Conservation (phyloP, 2,797 vertebrate species). For the Lindbergichthys nudifrons region DNA sequence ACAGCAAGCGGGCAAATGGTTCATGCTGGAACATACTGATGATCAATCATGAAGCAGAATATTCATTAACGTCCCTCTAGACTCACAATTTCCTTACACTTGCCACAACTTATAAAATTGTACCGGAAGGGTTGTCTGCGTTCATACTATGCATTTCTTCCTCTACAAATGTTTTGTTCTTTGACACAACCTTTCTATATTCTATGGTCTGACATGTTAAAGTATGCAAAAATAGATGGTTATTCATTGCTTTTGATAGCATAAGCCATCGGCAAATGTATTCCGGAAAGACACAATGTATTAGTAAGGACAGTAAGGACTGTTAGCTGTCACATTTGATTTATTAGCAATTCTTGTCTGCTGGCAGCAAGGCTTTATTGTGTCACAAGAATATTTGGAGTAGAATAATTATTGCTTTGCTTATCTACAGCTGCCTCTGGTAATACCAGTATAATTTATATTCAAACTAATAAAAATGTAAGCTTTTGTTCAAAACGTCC, state of each 20-base stretch:
- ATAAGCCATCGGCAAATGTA: conserved; percentile 16
- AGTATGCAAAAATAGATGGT: conserved; percentile 7
- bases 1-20: conserved; percentile 57
- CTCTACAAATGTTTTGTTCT: conserved; percentile 11
- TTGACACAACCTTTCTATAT: background rate
- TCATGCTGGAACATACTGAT: conserved; percentile 60
- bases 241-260: conserved; percentile 16
- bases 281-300: conserved; percentile 36
- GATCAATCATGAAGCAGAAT: conserved; percentile 66
- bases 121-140: background rate
- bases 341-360: conserved; percentile 61
- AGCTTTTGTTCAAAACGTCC: conserved; percentile 42
- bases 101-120: conserved; percentile 15
- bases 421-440: conserved; percentile 64
- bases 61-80: conserved; percentile 67
- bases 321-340: conserved; percentile 62
- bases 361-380: conserved; percentile 51
- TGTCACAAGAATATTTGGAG: conserved; percentile 54
- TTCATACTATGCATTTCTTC: background rate
- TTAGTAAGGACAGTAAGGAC: conserved; percentile 41
- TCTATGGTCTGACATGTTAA: background rate
- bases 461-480: conserved; percentile 49
- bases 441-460: conserved; percentile 51
- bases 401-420: conserved; percentile 66
- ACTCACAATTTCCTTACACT: conserved; percentile 45